phyloP scores from a whole-genome alignment of 1,140 invertebrate species.

The Heliothis virescens region DNA sequence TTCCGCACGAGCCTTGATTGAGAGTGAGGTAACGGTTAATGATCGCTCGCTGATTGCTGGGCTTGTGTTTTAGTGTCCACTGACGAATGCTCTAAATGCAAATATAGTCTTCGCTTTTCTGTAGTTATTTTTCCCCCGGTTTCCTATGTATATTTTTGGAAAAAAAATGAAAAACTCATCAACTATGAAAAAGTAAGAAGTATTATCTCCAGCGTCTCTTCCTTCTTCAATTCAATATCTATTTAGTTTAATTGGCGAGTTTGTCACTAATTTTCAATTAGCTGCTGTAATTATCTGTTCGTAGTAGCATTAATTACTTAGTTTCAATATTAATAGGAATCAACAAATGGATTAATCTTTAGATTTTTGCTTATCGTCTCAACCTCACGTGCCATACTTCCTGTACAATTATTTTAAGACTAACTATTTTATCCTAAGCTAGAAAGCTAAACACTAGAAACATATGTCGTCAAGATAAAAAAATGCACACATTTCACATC shows the following conservation, averaged over 20 bases:
- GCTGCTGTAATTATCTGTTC: no score
- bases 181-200: no score
- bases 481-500: slow-evolving; percentile 10
- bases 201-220: no score
- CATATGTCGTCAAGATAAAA: slow-evolving; percentile 24
- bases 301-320: no score
- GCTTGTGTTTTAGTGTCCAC: background rate
- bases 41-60: slow-evolving; percentile 24
- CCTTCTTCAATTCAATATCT: no score
- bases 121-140: no score
- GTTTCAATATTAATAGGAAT: background rate
- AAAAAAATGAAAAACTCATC: no score
- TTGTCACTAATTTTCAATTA: no score
- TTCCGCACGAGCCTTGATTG: slow-evolving; percentile 52
- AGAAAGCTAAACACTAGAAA: slow-evolving; percentile 32
- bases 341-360: background rate
- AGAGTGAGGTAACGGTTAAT: slow-evolving; percentile 50
- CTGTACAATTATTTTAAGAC: background rate
- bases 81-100: background rate
- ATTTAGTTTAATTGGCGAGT: no score
- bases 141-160: no score
- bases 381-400: background rate
- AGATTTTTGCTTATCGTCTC: background rate
- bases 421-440: background rate
- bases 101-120: background rate